Conservation (phyloP, 2,888 invertebrate genomes). For the Orthosia gothica region DNA sequence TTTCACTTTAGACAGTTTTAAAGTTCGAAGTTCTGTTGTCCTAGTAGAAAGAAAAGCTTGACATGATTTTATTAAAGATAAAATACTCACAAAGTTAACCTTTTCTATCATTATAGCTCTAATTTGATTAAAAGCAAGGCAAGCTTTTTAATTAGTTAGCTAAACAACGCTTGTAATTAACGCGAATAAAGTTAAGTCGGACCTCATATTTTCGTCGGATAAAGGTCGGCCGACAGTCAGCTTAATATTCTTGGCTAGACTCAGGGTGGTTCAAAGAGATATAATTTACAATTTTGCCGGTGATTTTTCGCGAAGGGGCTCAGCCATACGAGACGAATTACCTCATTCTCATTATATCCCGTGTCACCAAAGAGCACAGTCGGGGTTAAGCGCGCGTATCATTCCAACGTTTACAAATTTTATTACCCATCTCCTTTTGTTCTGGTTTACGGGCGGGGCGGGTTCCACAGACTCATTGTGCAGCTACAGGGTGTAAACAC, state of each 20-base stretch:
- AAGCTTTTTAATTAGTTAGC: constrained; percentile 62
- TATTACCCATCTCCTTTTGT: constrained; percentile 88
- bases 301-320: constrained; percentile 67
- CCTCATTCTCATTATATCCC: constrained; percentile 83
- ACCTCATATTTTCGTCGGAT: constrained; percentile 60
- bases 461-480: constrained; percentile 65
- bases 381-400: constrained; percentile 89
- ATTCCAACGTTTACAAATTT: constrained; percentile 89
- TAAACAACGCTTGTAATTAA: constrained; percentile 65
- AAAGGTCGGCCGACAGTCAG: constrained; percentile 52
- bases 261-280: constrained; percentile 38
- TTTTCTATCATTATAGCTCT: constrained; percentile 54
- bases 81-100: constrained; percentile 54
- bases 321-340: constrained; percentile 81
- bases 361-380: constrained; percentile 79
- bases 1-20: constrained; percentile 73
- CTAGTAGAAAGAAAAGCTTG: constrained; percentile 25
- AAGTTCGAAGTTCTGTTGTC: constrained; percentile 60
- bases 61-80: constrained; percentile 35
- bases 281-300: constrained; percentile 64
- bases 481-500: constrained; percentile 66
- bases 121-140: constrained; percentile 62
- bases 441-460: constrained; percentile 76
- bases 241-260: constrained; percentile 54
- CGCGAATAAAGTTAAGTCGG: constrained; percentile 62